Evolutionary conservation across 2,113 vertebrate species (phyloP).

Genomic region (Catharus minimus): DNA sequence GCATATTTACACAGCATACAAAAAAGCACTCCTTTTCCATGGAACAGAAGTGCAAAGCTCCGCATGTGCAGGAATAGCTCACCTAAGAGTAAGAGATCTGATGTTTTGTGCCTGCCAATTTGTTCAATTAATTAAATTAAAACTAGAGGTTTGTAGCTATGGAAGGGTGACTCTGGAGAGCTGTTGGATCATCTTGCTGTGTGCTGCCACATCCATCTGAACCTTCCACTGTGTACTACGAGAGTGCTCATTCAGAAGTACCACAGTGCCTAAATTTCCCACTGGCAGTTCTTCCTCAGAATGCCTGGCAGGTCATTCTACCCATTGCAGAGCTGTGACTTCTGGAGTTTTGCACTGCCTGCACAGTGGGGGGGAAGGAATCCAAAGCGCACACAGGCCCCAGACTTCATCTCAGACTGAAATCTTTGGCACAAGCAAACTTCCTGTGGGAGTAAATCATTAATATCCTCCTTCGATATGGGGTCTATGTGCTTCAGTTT

Average conservation of each 20-base stretch:
- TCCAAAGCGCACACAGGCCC: not conserved
- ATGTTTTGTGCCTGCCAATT: not conserved
- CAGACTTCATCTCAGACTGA: not conserved
- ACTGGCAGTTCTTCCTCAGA: not conserved
- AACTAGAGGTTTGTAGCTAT: not conserved
- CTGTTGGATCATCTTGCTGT: not conserved
- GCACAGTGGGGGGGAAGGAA: accelerated
- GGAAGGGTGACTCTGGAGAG: not conserved
- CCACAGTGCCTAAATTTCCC: not conserved
- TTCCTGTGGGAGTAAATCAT: not conserved
- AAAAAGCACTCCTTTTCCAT: not conserved
- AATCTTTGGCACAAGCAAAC: not conserved
- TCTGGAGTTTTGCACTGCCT: not conserved
- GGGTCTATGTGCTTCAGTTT: not conserved
- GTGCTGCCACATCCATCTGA: not conserved
- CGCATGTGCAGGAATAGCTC: not conserved
- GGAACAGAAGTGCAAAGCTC: not conserved
- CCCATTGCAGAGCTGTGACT: not conserved
- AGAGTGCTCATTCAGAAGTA: not conserved
- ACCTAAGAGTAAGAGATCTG: not conserved
- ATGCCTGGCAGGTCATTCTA: not conserved
- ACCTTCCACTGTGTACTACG: not conserved
- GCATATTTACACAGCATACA: not conserved
- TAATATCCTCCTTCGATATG: not conserved
- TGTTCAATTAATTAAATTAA: not conserved